phyloP scores from a whole-genome alignment of 1,140 invertebrate species.

The Acyrthosiphon pisum region DNA sequence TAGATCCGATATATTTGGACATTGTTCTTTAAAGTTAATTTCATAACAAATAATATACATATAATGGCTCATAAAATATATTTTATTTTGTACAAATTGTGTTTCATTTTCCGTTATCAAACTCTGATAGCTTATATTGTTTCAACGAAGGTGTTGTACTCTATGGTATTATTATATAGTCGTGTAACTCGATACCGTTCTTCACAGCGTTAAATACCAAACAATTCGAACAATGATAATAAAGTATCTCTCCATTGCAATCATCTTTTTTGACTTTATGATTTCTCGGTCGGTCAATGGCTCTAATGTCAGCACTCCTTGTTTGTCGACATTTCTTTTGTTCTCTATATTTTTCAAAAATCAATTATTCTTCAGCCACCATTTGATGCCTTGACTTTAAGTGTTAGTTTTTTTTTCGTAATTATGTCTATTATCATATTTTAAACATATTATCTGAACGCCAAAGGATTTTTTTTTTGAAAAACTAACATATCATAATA shows the following conservation, averaged over 20 bases:
- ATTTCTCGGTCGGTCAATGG: not conserved
- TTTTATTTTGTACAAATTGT: not conserved
- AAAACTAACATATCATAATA: not conserved
- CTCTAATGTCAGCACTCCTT: not conserved
- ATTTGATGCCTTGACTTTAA: not conserved
- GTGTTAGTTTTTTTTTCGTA: not conserved
- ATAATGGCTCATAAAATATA: not conserved
- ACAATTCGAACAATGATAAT: not conserved
- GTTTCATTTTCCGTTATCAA: not conserved
- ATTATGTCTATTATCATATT: not conserved
- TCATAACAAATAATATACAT: no score
- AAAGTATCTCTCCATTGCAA: not conserved
- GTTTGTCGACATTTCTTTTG: not conserved
- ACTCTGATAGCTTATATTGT: not conserved
- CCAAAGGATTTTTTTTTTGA: not conserved
- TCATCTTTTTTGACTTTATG: not conserved
- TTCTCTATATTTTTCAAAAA: not conserved
- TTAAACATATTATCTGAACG: not conserved
- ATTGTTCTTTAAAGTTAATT: no score
- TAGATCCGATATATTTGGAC: no score
- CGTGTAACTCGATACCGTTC: not conserved
- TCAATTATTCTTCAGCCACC: not conserved
- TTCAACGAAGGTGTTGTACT: not conserved
- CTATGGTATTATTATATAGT: not conserved
- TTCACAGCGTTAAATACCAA: not conserved